Evolutionary conservation across 1,140 invertebrate species (phyloP), one percentile per base, ranked within the genome.

Genomic region (Capitella teleta): DNA sequence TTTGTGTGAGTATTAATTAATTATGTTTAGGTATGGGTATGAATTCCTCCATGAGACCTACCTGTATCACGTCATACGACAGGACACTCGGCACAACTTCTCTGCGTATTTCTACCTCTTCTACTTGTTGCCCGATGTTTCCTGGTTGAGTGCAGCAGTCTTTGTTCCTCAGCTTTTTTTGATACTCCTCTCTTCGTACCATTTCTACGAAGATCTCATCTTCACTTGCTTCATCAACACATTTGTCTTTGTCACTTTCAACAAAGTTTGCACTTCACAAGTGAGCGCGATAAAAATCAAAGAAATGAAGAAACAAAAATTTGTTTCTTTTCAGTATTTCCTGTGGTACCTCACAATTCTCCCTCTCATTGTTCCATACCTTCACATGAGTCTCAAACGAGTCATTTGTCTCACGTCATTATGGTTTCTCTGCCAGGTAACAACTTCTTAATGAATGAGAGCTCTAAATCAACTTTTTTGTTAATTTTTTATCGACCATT

Each of bases 31-130:
- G 3, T 99, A 97, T 68, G 92, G 90, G 0, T 82, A 85, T 64
- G 74, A 84, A 51, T 98, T 91, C 70, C 61, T 98, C 0, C 79
- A 92, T 50, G 90, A 98, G 71, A 88, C 89, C 2, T 84, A 94
- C 55, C 73, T 98, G 12, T 98, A 97, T 73, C 96, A 99, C 72
- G 65, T 97, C 4, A 76, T 80, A 18, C 77, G 95, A 54, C 82
- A 83, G 62, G 96, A 98, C 69, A 82, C 82, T 0, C 78, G 82
- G n/a, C 95, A 99, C 66, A 99, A 98, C 72, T 98, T 98, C 70
- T 98, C 94, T 0, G 74, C 93, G 0, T 89, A 92, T 59, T 98
- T 98, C 68, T 93, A 97, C 63, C 75, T 93, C 62, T 78, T 92
- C 36, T 97, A 97, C 71, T 73, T 97, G 25, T 65, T 57, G 45